Conservation (phyloP, 2,797 vertebrate species). For the Vespertilio murinus region DNA sequence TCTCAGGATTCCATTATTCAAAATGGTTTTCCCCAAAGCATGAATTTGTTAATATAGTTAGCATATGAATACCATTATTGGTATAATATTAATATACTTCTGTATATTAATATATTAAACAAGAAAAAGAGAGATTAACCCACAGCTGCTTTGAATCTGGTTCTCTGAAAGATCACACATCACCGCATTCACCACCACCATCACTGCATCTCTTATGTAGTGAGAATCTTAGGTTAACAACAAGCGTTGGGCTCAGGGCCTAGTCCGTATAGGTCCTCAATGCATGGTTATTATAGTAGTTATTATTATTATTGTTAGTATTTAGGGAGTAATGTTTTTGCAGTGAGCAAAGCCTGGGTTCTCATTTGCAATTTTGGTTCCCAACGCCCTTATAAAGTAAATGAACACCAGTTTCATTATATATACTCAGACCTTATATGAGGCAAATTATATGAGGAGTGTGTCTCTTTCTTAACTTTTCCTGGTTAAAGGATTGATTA, state of each 20-base stretch:
- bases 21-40: background rate
- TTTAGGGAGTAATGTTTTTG: background rate
- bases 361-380: background rate
- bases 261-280: background rate
- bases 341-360: background rate
- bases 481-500: background rate
- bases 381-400: background rate
- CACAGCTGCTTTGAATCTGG: background rate
- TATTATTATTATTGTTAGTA: background rate
- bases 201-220: accelerated
- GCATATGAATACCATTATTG: background rate
- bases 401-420: background rate
- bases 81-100: background rate
- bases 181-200: accelerated
- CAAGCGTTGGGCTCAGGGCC: background rate
- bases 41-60: background rate
- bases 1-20: background rate
- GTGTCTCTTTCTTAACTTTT: background rate
- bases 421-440: background rate
- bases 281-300: background rate
- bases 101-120: background rate
- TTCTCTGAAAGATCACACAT: background rate
- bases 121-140: background rate
- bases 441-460: background rate
- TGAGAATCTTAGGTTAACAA: background rate